Evolutionary conservation across 2,888 invertebrate genomes (phyloP).

Genomic region (Eulithis testata): DNA sequence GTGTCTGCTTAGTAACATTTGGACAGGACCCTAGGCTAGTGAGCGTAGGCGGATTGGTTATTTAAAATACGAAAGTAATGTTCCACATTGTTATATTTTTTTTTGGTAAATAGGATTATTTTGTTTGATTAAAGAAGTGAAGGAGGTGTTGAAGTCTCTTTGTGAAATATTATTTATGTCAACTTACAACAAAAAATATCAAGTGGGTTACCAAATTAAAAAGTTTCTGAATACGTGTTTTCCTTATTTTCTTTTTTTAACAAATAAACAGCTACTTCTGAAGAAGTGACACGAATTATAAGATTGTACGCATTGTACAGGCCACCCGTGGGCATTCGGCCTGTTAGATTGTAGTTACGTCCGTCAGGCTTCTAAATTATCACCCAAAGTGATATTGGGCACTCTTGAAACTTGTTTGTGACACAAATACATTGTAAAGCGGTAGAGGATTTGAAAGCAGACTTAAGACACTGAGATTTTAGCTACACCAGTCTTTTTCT

Average conservation of each 20-base stretch:
- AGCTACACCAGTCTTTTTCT: no score
- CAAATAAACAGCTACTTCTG: constrained; percentile 31
- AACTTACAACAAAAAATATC: constrained; percentile 1
- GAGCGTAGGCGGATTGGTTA: background rate
- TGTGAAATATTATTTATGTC: constrained; percentile 5
- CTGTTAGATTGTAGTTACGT: constrained; percentile 23
- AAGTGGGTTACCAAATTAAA: constrained; percentile 17
- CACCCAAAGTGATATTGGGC: constrained; percentile 16
- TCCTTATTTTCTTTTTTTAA: constrained; percentile 37
- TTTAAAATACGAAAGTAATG: background rate
- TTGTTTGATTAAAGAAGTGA: constrained; percentile 1
- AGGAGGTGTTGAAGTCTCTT: constrained; percentile 1
- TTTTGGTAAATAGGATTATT: background rate
- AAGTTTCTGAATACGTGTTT: constrained; percentile 23
- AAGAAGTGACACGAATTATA: constrained; percentile 36
- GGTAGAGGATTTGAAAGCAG: background rate
- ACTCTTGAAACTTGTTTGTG: constrained; percentile 13
- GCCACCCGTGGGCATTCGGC: constrained; percentile 19
- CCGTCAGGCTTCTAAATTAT: constrained; percentile 24
- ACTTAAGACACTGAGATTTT: background rate
- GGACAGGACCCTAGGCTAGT: no score
- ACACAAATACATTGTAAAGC: constrained; percentile 12
- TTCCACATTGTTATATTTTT: background rate
- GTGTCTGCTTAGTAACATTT: no score
- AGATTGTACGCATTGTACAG: constrained; percentile 7